A percentile compares a stretch with the other conserved stretches of the same genome.
Evolutionary conservation across 2,113 vertebrate species (phyloP).

Genomic region (Phyllostomus discolor): DNA sequence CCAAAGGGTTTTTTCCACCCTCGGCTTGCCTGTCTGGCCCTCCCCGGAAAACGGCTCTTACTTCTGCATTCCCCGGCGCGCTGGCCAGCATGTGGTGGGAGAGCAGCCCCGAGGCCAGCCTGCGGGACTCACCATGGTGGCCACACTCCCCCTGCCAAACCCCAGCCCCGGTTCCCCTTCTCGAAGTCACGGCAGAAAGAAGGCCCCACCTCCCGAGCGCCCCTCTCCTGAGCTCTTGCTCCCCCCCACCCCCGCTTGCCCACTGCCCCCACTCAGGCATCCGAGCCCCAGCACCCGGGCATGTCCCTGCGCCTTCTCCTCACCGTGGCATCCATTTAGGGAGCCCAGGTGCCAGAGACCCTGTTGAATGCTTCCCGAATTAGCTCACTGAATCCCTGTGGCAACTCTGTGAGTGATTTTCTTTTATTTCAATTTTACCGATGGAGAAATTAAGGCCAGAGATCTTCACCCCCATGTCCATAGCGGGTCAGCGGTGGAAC

Average conservation of each 20-base stretch:
- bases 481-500: neutral
- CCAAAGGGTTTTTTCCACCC: constrained; percentile 56
- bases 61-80: constrained; percentile 45
- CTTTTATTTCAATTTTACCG: neutral
- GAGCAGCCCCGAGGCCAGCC: neutral
- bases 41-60: neutral
- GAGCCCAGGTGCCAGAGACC: neutral
- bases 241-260: fast-evolving
- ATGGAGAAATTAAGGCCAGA: neutral
- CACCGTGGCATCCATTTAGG: neutral
- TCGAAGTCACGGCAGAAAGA: constrained; percentile 43
- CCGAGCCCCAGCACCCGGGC: fast-evolving
- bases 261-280: neutral
- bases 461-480: neutral
- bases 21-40: neutral
- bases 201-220: neutral
- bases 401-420: neutral
- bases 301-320: neutral
- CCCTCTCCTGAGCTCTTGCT: neutral
- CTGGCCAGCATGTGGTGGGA: fast-evolving
- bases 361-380: neutral
- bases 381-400: neutral
- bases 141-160: neutral
- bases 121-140: constrained; percentile 34
- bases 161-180: constrained; percentile 53